Conservation (phyloP, 2,888 invertebrate genomes). For the Morpho helenor region DNA sequence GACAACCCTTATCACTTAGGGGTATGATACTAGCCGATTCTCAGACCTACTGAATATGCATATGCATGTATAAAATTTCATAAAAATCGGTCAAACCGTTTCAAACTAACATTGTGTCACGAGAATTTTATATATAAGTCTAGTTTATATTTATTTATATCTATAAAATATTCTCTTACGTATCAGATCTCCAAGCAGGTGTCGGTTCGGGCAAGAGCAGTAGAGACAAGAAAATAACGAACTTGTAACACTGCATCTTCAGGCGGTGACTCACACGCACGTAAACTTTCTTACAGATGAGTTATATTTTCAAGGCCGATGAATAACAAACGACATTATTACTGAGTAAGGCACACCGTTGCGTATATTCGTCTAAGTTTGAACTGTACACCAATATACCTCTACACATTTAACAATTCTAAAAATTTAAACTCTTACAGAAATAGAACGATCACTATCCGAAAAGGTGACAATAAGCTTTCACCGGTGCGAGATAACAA, state of each 20-base stretch:
- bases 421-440: constrained; percentile 22
- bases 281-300: constrained; percentile 21
- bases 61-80: too few relatives aligned
- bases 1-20: too few relatives aligned
- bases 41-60: too few relatives aligned
- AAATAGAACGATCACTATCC: constrained; percentile 28
- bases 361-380: constrained; percentile 28
- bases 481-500: constrained; percentile 51
- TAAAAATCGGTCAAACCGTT: too few relatives aligned
- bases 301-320: constrained; percentile 33
- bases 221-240: constrained; percentile 48
- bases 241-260: constrained; percentile 54
- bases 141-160: too few relatives aligned
- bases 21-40: too few relatives aligned
- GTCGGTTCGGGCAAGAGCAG: constrained; percentile 54
- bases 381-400: constrained; percentile 30
- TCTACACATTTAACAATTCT: constrained; percentile 28
- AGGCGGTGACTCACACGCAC: constrained; percentile 43
- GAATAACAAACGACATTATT: constrained; percentile 41
- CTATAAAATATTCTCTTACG: constrained; percentile 17
- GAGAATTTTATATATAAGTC: too few relatives aligned
- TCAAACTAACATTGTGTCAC: too few relatives aligned
- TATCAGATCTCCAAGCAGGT: constrained; percentile 50
- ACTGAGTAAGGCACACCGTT: constrained; percentile 69
- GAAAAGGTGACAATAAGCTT: constrained; percentile 41